phyloP scores from a whole-genome alignment of 2,888 invertebrate species.

The Plagodis pulveraria region DNA sequence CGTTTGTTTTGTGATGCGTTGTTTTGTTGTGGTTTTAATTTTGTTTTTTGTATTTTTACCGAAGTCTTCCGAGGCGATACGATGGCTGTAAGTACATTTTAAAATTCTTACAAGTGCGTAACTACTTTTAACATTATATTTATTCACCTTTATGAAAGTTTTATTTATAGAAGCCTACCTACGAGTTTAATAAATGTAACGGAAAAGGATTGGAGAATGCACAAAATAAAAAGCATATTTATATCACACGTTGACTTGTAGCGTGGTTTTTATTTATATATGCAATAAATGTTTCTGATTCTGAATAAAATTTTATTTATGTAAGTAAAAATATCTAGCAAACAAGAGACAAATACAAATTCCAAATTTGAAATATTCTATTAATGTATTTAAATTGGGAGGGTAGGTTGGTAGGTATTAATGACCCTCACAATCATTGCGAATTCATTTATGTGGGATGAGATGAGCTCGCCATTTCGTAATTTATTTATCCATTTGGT shows the following conservation, averaged over 20 bases:
- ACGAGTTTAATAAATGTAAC: too few relatives aligned
- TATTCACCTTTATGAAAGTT: too few relatives aligned
- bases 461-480: conserved; percentile 1
- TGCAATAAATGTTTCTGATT: too few relatives aligned
- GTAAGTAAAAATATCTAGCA: too few relatives aligned
- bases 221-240: too few relatives aligned
- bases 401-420: neutral
- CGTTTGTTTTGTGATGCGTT: conserved; percentile 73
- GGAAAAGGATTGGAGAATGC: too few relatives aligned
- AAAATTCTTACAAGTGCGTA: neutral
- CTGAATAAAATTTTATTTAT: too few relatives aligned
- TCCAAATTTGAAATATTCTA: neutral
- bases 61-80: conserved; percentile 72
- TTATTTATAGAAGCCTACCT: too few relatives aligned
- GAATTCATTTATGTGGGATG: conserved; percentile 5
- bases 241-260: too few relatives aligned
- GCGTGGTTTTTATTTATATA: too few relatives aligned
- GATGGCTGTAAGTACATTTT: conserved; percentile 77
- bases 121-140: too few relatives aligned
- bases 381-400: conserved; percentile 17
- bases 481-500: conserved; percentile 6
- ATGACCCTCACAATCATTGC: conserved; percentile 16
- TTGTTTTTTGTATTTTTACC: conserved; percentile 81
- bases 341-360: neutral
- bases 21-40: conserved; percentile 71